Conservation (phyloP, 2,113 vertebrate species). For the Psephotus haematonotus region DNA sequence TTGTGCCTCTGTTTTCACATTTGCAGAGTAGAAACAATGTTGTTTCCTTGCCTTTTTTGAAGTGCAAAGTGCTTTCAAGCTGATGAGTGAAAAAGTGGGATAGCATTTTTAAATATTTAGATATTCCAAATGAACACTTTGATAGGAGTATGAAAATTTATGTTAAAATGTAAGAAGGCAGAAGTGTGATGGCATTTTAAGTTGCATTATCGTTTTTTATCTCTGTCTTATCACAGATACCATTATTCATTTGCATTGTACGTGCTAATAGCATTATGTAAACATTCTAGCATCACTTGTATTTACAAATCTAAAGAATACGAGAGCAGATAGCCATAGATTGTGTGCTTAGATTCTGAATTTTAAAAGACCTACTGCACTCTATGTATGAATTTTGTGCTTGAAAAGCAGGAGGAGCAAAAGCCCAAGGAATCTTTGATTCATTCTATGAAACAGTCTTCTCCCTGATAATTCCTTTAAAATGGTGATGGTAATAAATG, state of each 20-base stretch:
- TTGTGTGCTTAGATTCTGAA: neutral
- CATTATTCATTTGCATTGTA: neutral
- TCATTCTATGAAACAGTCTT: neutral
- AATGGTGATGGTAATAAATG: neutral
- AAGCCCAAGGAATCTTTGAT: neutral
- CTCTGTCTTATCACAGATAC: neutral
- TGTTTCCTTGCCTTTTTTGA: neutral
- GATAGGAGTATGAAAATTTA: constrained; percentile 21
- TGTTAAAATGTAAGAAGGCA: neutral
- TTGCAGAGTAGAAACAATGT: neutral
- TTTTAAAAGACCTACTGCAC: neutral
- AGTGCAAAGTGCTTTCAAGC: neutral
- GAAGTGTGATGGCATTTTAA: neutral
- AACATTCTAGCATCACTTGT: neutral
- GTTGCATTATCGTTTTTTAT: neutral
- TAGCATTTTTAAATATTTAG: constrained; percentile 36
- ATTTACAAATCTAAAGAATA: neutral
- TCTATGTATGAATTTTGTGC: neutral
- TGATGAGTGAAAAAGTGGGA: neutral
- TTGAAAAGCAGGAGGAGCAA: neutral
- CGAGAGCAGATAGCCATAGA: neutral
- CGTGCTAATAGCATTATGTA: neutral
- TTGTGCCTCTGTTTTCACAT: neutral
- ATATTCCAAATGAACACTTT: constrained; percentile 13
- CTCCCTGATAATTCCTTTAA: neutral